These are phyloP conservation scores for Lithobates sylvaticus DNA, from an alignment of 2,797 vertebrate genomes.

Conservation along the genomic window DNA sequence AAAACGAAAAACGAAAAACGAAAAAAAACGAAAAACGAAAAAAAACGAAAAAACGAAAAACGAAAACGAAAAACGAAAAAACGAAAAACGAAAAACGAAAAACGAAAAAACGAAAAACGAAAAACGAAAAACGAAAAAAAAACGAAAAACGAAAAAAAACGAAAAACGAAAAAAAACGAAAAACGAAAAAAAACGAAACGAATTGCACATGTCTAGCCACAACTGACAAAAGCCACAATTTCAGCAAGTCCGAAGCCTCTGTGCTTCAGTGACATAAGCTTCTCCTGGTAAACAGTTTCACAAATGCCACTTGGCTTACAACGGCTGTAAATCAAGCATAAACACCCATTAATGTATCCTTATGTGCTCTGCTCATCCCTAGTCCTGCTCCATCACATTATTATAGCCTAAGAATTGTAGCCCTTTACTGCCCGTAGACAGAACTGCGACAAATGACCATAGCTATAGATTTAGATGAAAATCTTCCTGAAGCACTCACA, in stretches of 20 bases:
- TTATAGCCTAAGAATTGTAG: not conserved
- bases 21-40: too few species aligned
- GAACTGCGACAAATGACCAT: not conserved
- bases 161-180: too few species aligned
- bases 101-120: too few species aligned
- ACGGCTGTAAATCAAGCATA: conserved; percentile 6
- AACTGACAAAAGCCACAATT: too few species aligned
- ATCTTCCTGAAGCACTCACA: not conserved
- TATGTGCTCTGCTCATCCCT: not conserved
- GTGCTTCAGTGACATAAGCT: not conserved
- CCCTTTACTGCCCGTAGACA: not conserved
- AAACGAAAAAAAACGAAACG: too few species aligned
- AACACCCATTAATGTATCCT: not conserved
- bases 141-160: too few species aligned
- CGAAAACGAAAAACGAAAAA: too few species aligned
- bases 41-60: too few species aligned
- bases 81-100: too few species aligned
- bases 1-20: too few species aligned
- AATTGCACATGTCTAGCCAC: too few species aligned
- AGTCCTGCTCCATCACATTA: not conserved
- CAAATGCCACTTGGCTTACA: conserved; percentile 21
- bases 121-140: too few species aligned
- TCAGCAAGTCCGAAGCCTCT: not conserved
- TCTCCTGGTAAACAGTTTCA: not conserved
- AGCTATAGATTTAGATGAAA: not conserved